Evolutionary conservation across 2,888 invertebrate species (phyloP).

Genomic region (Lasiommata megera): DNA sequence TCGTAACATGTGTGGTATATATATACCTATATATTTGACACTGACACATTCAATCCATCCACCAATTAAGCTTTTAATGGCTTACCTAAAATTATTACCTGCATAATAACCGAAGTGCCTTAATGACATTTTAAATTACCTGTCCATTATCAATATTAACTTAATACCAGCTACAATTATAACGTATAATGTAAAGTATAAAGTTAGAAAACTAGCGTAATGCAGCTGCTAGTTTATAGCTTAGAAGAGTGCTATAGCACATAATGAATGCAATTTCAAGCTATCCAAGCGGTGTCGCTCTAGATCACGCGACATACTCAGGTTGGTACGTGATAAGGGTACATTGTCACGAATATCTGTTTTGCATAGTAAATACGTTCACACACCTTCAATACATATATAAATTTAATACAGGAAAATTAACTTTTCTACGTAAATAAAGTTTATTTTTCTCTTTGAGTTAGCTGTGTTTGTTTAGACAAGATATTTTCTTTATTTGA

Average conservation of each 20-base stretch:
- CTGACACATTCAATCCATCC: too few species aligned
- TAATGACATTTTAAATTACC: conserved; percentile 3
- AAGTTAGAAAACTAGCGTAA: conserved; percentile 12
- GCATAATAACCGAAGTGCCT: too few species aligned
- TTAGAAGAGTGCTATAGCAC: conserved; percentile 1
- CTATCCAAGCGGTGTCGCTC: background rate
- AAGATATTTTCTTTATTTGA: too few species aligned
- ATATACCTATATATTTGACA: too few species aligned
- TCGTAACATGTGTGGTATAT: too few species aligned
- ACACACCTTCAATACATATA: too few species aligned
- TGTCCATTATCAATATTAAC: background rate
- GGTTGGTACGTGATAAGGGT: background rate
- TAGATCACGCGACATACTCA: background rate
- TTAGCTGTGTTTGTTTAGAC: too few species aligned
- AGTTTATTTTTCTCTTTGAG: too few species aligned
- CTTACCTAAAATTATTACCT: too few species aligned
- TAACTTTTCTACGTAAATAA: too few species aligned
- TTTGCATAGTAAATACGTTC: background rate
- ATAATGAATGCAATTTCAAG: conserved; percentile 1
- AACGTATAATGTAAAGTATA: background rate
- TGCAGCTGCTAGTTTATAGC: conserved; percentile 4
- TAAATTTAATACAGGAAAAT: too few species aligned
- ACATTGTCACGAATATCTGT: background rate
- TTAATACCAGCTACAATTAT: background rate
- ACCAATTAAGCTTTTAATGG: too few species aligned